These are phyloP conservation scores for Sapayoa aenigma DNA, from an alignment of 2,113 vertebrate species.

Conservation along the genomic window DNA sequence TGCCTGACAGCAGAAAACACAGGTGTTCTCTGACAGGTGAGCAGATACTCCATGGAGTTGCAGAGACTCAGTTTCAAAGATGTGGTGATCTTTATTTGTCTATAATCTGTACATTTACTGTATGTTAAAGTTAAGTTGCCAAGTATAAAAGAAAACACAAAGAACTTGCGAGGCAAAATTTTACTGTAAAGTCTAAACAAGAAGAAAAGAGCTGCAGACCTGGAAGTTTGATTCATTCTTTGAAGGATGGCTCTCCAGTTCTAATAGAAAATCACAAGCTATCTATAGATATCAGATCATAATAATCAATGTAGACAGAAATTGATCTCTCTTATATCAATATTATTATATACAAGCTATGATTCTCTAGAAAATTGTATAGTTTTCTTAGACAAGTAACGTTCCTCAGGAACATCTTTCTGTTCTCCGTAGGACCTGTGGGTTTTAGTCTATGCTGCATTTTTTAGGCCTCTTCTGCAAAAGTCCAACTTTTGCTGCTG, in stretches of 20 bases:
- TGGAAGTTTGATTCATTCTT: not conserved
- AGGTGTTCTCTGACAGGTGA: not conserved
- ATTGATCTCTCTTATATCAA: not conserved
- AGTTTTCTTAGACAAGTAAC: not conserved
- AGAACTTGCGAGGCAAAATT: not conserved
- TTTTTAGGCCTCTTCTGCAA: not conserved
- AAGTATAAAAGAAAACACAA: not conserved
- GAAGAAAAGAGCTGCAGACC: not conserved
- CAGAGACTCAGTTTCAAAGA: not conserved
- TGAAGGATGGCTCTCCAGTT: not conserved
- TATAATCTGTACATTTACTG: not conserved
- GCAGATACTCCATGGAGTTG: not conserved
- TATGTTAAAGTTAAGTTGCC: not conserved
- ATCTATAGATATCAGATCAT: not conserved
- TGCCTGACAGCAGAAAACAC: not conserved
- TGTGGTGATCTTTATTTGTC: not conserved
- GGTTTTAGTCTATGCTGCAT: not conserved
- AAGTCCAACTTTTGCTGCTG: not conserved
- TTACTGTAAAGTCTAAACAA: not conserved
- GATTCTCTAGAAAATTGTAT: not conserved
- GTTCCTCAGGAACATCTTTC: not conserved
- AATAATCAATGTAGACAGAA: not conserved
- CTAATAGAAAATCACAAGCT: not conserved
- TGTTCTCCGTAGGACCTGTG: not conserved
- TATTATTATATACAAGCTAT: too few relatives aligned